Evolutionary conservation across 2,888 invertebrate species (phyloP), one percentile per base, ranked within the genome.

Genomic region (Thelaira solivaga): DNA sequence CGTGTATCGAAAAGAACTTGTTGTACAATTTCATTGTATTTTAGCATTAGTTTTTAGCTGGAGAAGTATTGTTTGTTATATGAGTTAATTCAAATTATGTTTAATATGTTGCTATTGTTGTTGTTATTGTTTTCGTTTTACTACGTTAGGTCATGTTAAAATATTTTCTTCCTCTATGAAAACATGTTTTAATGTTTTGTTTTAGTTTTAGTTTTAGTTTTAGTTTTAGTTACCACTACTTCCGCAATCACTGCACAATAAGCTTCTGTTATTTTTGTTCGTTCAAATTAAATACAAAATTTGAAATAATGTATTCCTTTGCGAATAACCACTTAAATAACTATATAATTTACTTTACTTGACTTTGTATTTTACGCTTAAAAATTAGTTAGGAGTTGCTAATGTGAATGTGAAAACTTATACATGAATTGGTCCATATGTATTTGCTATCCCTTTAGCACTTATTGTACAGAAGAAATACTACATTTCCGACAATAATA

Each of bases 181-280:
- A 67, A 74, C 36, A 74, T 43, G 24, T 74, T 65, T 59, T 59
- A 65, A 49, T 65, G 51, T 59, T 67, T 74, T 74, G 43, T 51
- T 74, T 53, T 51, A 45, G 36, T 51, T 74, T 45, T 64, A n/a
- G 26, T 45, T 62, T 67, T 74, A 67, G 43, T 51, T 74, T 53
- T 51, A 45, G 36, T 51, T 74, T 45, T 64, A n/a, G 26, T 45
- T 62, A 29, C 47, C 62, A 64, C 39, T 36, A 72, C 39, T 55
- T 55, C 62, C 55, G 43, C 13, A 41, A 59, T 41, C 18, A 36
- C 2, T 34, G 39, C 8, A 22, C 45, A 34, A n/a, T n/a, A n/a
- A n/a, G 29, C 39, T 41, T 16, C 16, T 39, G 22, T 22, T 24
- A 8, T 47, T 59, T 49, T 11, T 36, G n/a, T 24, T 18, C 34